Percentiles rank a stretch among this genome's conserved stretches.
Conservation (phyloP, 2,113 vertebrate species). For the Pardalotus punctatus region DNA sequence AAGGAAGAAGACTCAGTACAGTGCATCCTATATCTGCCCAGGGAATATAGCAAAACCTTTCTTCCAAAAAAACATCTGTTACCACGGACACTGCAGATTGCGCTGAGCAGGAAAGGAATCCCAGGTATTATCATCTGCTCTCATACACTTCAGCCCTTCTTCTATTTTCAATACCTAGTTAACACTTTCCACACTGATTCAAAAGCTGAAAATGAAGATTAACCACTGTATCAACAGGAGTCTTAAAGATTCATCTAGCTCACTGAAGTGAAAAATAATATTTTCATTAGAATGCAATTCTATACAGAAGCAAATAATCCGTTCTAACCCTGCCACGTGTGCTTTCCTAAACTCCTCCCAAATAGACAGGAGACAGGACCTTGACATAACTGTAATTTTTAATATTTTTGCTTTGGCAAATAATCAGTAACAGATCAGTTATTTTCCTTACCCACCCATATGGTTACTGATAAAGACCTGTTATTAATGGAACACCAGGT, state of each 20-base stretch:
- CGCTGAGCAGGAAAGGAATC: neutral
- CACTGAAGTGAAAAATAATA: neutral
- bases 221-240: neutral
- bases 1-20: neutral
- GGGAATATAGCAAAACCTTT: neutral
- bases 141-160: neutral
- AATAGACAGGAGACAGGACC: neutral
- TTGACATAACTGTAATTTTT: neutral
- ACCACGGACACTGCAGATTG: neutral
- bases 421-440: neutral
- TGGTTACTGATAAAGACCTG: neutral
- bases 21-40: neutral
- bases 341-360: neutral
- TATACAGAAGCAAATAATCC: neutral
- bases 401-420: neutral
- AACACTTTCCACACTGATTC: neutral
- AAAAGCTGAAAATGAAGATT: neutral
- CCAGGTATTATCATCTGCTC: neutral
- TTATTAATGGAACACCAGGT: neutral
- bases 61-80: neutral
- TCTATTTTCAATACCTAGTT: neutral
- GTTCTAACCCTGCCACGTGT: fast-evolving
- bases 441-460: neutral
- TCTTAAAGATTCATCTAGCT: neutral
- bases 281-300: neutral